These are phyloP conservation scores for Adela reaumurella DNA, from an alignment of 2,888 invertebrate species.

Conservation along the genomic window DNA sequence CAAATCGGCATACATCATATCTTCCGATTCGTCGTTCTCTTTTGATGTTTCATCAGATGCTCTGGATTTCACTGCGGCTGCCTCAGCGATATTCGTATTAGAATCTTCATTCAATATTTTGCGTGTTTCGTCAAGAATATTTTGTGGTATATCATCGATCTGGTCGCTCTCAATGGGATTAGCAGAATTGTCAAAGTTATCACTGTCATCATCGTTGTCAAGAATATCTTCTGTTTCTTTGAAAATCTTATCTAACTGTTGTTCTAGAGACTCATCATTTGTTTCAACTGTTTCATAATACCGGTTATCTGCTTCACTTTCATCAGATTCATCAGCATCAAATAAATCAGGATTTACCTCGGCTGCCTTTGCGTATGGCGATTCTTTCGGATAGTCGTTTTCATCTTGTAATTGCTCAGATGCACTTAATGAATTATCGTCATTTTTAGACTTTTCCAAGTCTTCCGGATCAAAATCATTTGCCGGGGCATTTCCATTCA, in stretches of 20 bases:
- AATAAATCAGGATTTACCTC: neutral
- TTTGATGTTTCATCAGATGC: too few relatives aligned
- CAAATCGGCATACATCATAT: too few relatives aligned
- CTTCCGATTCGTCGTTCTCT: too few relatives aligned
- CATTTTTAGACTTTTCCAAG: neutral
- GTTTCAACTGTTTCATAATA: too few relatives aligned
- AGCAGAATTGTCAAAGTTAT: neutral
- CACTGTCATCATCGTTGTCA: conserved; percentile 10
- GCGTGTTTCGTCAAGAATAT: too few relatives aligned
- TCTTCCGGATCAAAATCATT: neutral
- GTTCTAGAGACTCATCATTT: neutral
- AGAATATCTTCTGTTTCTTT: conserved; percentile 17
- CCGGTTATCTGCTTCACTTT: too few relatives aligned
- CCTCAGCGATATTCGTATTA: too few relatives aligned
- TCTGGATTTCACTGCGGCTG: too few relatives aligned
- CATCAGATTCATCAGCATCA: neutral
- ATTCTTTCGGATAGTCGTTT: neutral
- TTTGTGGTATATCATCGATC: neutral
- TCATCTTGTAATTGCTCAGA: too few relatives aligned
- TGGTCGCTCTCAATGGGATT: neutral
- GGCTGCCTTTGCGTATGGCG: neutral
- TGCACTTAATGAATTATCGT: too few relatives aligned
- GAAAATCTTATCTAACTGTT: neutral
- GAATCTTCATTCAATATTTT: too few relatives aligned
- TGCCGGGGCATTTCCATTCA: neutral